A percentile compares a stretch with the other conserved stretches of the same genome.
Evolutionary conservation across 2,888 invertebrate species (phyloP).

Genomic region (Platerodrilus igneus): DNA sequence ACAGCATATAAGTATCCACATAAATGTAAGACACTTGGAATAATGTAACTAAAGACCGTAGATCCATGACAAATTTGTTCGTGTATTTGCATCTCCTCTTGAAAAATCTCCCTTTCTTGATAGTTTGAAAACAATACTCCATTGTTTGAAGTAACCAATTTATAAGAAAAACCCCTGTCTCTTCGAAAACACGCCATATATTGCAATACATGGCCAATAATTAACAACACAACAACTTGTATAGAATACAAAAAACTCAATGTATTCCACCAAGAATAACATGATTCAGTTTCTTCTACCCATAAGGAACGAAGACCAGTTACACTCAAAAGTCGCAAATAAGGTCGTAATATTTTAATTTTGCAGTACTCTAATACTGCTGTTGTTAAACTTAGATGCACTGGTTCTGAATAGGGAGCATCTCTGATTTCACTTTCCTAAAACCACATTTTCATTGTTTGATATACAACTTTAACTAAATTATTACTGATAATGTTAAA

Average conservation of each 20-base stretch:
- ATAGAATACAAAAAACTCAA: slow-evolving; percentile 66
- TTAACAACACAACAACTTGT: slow-evolving; percentile 62
- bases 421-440: slow-evolving; percentile 69
- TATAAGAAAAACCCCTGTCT: slow-evolving; percentile 68
- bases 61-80: slow-evolving; percentile 67
- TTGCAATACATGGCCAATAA: slow-evolving; percentile 69
- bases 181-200: slow-evolving; percentile 73
- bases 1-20: slow-evolving; percentile 69
- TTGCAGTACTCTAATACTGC: slow-evolving; percentile 78
- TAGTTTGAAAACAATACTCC: slow-evolving; percentile 3
- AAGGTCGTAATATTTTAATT: slow-evolving; percentile 73
- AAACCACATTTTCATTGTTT: too few species aligned
- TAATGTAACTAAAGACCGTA: slow-evolving; percentile 64
- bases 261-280: slow-evolving; percentile 56
- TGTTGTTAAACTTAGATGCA: slow-evolving; percentile 70
- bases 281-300: slow-evolving; percentile 58
- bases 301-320: slow-evolving; percentile 71
- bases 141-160: slow-evolving; percentile 31
- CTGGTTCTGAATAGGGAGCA: slow-evolving; percentile 50
- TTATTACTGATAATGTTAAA: slow-evolving; percentile 15
- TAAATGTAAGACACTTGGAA: slow-evolving; percentile 70
- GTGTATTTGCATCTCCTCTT: slow-evolving; percentile 42
- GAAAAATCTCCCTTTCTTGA: slow-evolving; percentile 3
- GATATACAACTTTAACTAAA: too few species aligned
- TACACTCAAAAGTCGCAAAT: slow-evolving; percentile 66